Conservation (phyloP, 35 echinoderm and acorn worm genomes). For the Nesometra sesokonis region DNA sequence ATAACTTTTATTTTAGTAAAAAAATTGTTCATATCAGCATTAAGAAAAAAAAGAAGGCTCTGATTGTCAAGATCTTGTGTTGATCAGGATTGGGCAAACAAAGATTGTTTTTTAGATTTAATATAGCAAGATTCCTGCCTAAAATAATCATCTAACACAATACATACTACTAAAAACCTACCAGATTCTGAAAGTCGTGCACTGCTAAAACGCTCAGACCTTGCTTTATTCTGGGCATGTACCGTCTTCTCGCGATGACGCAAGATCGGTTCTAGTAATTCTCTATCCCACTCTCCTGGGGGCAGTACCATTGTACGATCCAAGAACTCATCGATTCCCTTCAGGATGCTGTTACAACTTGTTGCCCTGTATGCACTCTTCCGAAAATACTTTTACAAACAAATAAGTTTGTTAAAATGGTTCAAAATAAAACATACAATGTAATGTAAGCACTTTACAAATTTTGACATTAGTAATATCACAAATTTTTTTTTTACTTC, state of each 20-base stretch:
- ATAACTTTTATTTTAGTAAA: too few relatives aligned
- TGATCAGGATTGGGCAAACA: too few relatives aligned
- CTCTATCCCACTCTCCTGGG: conserved; percentile 89
- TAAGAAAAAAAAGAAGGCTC: too few relatives aligned
- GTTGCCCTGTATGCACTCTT: conserved; percentile 69
- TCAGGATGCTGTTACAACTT: conserved; percentile 69
- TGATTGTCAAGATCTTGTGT: too few relatives aligned
- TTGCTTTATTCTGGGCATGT: not conserved
- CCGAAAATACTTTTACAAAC: conserved; percentile 49
- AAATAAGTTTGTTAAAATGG: not conserved
- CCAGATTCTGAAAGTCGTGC: not conserved
- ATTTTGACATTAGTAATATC: too few relatives aligned
- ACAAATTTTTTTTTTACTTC: too few relatives aligned
- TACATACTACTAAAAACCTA: too few relatives aligned
- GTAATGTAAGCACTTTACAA: too few relatives aligned
- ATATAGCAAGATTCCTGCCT: too few relatives aligned
- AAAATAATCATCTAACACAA: too few relatives aligned
- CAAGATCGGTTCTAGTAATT: conserved; percentile 54
- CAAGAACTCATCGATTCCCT: conserved; percentile 84
- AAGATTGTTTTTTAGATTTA: too few relatives aligned
- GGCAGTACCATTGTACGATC: conserved; percentile 95
- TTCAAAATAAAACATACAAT: not conserved
- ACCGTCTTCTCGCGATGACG: not conserved
- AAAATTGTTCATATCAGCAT: too few relatives aligned
- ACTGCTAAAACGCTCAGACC: not conserved